Conservation (phyloP, 2,113 vertebrate genomes). For the Clarias gariepinus region DNA sequence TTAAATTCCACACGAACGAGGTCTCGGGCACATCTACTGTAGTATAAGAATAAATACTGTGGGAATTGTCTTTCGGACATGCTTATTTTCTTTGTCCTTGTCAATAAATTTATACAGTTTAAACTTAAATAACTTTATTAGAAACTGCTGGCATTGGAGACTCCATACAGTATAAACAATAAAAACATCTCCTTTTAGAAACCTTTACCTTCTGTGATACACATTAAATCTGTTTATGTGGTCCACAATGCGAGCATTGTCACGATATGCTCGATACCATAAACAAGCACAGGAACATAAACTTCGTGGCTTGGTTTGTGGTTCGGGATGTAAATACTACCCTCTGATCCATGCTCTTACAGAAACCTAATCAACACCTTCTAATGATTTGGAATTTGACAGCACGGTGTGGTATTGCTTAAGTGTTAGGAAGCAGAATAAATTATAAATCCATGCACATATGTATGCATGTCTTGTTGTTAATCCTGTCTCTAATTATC, state of each 20-base stretch:
- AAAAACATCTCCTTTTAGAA: background rate
- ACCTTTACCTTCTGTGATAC: background rate
- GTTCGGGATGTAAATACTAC: background rate
- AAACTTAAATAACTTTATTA: background rate
- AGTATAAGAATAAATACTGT: no score
- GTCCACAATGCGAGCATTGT: background rate
- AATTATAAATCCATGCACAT: slow-evolving; percentile 54
- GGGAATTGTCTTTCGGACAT: background rate
- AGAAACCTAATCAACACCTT: background rate
- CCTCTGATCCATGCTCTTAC: background rate
- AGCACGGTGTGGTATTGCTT: slow-evolving; percentile 4
- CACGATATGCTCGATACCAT: background rate
- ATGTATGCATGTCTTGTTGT: background rate
- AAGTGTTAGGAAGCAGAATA: slow-evolving; percentile 46
- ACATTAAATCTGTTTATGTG: background rate
- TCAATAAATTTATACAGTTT: background rate
- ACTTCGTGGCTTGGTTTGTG: background rate
- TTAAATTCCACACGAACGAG: no score
- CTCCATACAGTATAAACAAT: background rate
- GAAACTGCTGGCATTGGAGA: background rate
- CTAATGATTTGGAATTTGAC: background rate
- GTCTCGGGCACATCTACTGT: no score
- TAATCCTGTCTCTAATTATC: background rate
- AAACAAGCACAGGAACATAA: background rate
- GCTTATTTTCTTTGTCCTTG: background rate